Evolutionary conservation across 2,888 invertebrate species (phyloP), one percentile per base, ranked within the genome.

Genomic region (Philereme transversata): DNA sequence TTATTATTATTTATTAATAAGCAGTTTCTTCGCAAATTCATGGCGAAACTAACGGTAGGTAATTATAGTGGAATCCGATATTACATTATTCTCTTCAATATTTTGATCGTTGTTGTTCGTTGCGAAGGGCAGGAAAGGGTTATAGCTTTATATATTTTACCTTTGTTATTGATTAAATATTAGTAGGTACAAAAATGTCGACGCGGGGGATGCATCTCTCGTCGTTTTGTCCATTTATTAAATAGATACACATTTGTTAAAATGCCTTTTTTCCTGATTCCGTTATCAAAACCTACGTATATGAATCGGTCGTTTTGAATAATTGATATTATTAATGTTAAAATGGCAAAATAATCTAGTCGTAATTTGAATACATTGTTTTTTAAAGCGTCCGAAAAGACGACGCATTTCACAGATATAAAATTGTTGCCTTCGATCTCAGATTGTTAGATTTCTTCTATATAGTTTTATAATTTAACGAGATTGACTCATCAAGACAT

Each of bases 381-480:
- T 82, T 81, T 74, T 67, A 68, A 77, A 74, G 74, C 77, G 74
- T 81, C 76, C 77, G 72, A 74, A 68, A 76, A 73, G 71, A 71
- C 77, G 53, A 75, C 78, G 76, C 77, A 76, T 82, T 79, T 77
- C 83, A 80, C 75, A 76, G 68, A 76, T 81, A 76, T 81, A 81
- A 78, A 81, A 75, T 84, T 84, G 86, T 88, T 87, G 81, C 78
- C 83, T 78, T 84, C 79, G 72, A 83, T 84, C 82, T 85, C 85
- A 82, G 81, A 85, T 83, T 86, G 84, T 87, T 88, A 88, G 83
- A 86, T 84, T 87, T 84, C 82, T 85, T 89, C 83, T 85, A 83
- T 74, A 86, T 90, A 90, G 83, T 79, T 84, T 86, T 86, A 84
- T 87, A 77, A 83, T 89, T 90, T 89, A 81, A 81, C 78, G 69